A percentile compares a stretch with the other conserved stretches of the same genome.
Evolutionary conservation across 2,797 vertebrate species (phyloP).

Genomic region (Heterohyrax brucei): DNA sequence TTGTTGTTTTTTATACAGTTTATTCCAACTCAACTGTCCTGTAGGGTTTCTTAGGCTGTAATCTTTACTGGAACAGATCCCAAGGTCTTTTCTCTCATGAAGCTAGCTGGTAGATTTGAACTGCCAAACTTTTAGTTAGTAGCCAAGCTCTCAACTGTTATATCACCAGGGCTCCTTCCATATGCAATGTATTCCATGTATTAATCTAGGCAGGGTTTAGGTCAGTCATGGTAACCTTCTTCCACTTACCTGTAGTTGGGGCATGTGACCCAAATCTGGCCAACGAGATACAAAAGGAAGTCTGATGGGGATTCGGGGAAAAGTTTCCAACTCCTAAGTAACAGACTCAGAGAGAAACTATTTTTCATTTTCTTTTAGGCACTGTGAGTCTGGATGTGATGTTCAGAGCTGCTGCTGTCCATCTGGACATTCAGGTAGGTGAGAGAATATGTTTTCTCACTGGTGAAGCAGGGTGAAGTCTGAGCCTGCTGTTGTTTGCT

Average conservation of each 20-base stretch:
- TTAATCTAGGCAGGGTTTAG: background rate
- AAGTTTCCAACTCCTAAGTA: background rate
- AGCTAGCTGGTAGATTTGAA: background rate
- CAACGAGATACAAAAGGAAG: background rate
- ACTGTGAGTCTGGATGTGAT: background rate
- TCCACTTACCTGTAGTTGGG: background rate
- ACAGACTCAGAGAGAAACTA: background rate
- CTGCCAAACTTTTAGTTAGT: background rate
- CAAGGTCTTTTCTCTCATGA: background rate
- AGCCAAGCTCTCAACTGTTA: too few species aligned
- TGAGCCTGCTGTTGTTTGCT: background rate
- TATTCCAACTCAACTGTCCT: background rate
- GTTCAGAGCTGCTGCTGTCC: background rate
- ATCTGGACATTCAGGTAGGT: background rate
- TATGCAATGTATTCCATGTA: background rate
- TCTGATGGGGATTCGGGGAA: background rate
- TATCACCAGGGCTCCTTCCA: too few species aligned
- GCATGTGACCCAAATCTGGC: background rate
- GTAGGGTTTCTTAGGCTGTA: background rate
- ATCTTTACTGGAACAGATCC: background rate
- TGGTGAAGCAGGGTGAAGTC: background rate
- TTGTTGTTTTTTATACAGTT: background rate
- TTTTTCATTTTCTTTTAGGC: background rate
- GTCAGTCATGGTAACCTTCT: background rate
- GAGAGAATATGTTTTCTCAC: background rate